Conservation (phyloP, 1,140 invertebrate genomes). For the Myzus persicae region DNA sequence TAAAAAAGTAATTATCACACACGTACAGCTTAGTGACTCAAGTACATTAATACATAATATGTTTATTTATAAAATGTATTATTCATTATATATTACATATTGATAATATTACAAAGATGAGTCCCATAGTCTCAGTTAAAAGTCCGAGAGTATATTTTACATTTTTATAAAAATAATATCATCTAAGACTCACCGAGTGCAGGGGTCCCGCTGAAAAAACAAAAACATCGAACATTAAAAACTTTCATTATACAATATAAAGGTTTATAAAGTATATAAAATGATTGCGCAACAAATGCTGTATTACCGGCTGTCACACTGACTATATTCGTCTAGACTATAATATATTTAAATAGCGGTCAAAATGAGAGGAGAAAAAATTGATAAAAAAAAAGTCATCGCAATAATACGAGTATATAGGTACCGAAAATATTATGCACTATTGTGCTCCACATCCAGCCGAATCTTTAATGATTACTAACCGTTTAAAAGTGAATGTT, state of each 20-base stretch:
- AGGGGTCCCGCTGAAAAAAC: neutral
- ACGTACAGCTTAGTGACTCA: no score
- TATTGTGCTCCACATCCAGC: neutral
- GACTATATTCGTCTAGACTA: neutral
- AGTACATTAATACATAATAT: neutral
- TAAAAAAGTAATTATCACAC: neutral
- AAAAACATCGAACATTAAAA: conserved; percentile 2
- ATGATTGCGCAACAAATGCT: neutral
- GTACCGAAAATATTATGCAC: no score
- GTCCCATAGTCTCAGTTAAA: no score
- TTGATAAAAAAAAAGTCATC: neutral
- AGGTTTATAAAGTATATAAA: neutral
- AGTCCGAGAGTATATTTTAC: neutral
- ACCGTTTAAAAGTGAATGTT: neutral
- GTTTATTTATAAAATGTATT: neutral
- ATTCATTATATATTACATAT: neutral
- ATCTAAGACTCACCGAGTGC: neutral
- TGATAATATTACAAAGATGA: neutral
- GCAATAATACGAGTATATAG: neutral
- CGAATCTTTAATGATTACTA: neutral
- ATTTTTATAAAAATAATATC: neutral
- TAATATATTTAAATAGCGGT: neutral
- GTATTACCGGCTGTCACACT: neutral
- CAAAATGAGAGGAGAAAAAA: neutral
- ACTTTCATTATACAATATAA: neutral